Conservation (phyloP, 2,888 invertebrate species). For the Apocheima hispidaria region DNA sequence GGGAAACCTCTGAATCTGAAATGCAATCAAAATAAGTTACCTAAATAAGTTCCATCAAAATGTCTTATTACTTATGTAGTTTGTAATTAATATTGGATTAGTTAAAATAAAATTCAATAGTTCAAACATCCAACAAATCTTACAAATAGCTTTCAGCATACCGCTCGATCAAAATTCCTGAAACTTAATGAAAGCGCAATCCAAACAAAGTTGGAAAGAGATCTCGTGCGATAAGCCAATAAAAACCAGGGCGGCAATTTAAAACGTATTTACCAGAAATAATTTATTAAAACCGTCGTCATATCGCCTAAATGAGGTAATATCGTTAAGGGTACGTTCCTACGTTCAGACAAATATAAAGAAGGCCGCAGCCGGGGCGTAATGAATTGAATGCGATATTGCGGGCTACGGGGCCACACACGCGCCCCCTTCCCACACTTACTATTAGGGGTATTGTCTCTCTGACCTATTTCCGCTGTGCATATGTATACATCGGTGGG, state of each 20-base stretch:
- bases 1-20: no score
- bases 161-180: slow-evolving; percentile 37
- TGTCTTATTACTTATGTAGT: no score
- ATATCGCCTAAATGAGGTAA: slow-evolving; percentile 51
- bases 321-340: slow-evolving; percentile 53
- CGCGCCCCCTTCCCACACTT: slow-evolving; percentile 43
- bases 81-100: no score
- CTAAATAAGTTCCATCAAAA: no score
- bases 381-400: slow-evolving; percentile 68
- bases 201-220: slow-evolving; percentile 29
- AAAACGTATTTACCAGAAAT: slow-evolving; percentile 53
- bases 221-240: slow-evolving; percentile 41
- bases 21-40: no score
- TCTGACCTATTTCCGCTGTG: slow-evolving; percentile 74
- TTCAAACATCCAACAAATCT: slow-evolving; percentile 12
- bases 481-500: slow-evolving; percentile 24
- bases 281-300: slow-evolving; percentile 49
- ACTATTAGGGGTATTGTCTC: slow-evolving; percentile 71
- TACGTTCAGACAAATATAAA: slow-evolving; percentile 50
- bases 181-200: slow-evolving; percentile 37
- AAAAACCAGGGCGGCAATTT: slow-evolving; percentile 46
- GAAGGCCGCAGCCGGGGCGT: slow-evolving; percentile 58
- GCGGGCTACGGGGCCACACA: slow-evolving; percentile 55
- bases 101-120: background rate
- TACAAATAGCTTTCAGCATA: slow-evolving; percentile 19